Evolutionary conservation across 1,140 invertebrate species (phyloP).

Genomic region (Olivierus martensii): DNA sequence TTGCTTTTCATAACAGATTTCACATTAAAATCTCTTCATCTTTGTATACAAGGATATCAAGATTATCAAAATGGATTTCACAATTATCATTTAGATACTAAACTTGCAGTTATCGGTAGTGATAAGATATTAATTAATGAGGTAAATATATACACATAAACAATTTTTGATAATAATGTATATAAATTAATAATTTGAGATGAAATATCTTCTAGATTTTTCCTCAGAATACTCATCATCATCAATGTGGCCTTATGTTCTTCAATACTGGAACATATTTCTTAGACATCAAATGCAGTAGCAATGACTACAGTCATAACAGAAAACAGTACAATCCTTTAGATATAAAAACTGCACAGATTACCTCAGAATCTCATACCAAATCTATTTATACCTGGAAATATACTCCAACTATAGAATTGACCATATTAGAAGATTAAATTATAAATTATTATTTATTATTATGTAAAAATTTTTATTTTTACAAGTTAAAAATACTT

Average conservation of each 20-base stretch:
- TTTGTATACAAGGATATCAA: conserved; percentile 71
- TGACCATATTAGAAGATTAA: neutral
- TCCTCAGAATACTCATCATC: conserved; percentile 47
- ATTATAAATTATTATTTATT: too few species aligned
- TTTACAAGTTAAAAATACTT: too few species aligned
- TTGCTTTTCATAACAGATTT: conserved; percentile 1
- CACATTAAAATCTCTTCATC: conserved; percentile 45
- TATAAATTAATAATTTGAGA: neutral
- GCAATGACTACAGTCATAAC: neutral
- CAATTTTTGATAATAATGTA: neutral
- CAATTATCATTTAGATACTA: conserved; percentile 66
- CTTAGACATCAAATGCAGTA: conserved; percentile 65
- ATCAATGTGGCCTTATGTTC: conserved; percentile 69
- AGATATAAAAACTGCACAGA: too few species aligned
- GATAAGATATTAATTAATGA: conserved; percentile 45
- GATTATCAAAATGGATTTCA: conserved; percentile 74
- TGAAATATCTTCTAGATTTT: conserved; percentile 38
- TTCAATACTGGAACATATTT: conserved; percentile 79
- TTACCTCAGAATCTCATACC: too few species aligned
- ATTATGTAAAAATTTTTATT: too few species aligned
- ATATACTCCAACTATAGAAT: neutral
- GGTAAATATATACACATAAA: conserved; percentile 27
- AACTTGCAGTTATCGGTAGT: conserved; percentile 60
- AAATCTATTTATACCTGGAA: neutral
- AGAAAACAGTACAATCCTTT: too few species aligned